A percentile compares a stretch with the other conserved stretches of the same genome.
phyloP scores from a whole-genome alignment of 2,113 vertebrate genomes.

The Proterorhinus semilunaris region DNA sequence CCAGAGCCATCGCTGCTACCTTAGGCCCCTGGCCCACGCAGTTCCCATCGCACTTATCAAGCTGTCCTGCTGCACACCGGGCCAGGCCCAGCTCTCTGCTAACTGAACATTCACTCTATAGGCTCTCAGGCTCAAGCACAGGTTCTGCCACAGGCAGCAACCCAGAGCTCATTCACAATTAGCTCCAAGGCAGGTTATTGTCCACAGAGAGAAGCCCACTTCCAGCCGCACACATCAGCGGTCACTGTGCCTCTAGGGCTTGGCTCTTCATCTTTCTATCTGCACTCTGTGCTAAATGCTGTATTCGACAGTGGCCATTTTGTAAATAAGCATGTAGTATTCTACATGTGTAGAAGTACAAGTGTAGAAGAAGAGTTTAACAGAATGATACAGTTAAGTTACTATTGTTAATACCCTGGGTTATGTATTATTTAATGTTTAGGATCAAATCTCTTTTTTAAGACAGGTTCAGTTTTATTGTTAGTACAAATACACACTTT shows the following conservation, averaged over 20 bases:
- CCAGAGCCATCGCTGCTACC: constrained; percentile 71
- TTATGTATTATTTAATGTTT: no score
- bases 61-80: constrained; percentile 62
- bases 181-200: constrained; percentile 64
- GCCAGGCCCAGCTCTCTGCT: constrained; percentile 64
- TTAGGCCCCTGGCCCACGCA: constrained; percentile 68
- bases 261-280: constrained; percentile 38
- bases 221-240: constrained; percentile 46
- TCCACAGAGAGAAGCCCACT: constrained; percentile 51
- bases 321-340: constrained; percentile 30
- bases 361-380: no score
- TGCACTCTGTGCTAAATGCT: constrained; percentile 44
- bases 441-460: not conserved
- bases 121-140: constrained; percentile 52
- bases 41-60: constrained; percentile 65
- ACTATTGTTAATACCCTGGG: no score
- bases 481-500: constrained; percentile 8
- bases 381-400: no score
- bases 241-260: constrained; percentile 43
- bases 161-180: constrained; percentile 65
- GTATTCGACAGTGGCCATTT: constrained; percentile 50
- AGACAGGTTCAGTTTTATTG: not conserved
- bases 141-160: constrained; percentile 63
- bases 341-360: not conserved
- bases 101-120: constrained; percentile 62